phyloP scores from a whole-genome alignment of 2,797 vertebrate genomes.

The Poecilia velifera region DNA sequence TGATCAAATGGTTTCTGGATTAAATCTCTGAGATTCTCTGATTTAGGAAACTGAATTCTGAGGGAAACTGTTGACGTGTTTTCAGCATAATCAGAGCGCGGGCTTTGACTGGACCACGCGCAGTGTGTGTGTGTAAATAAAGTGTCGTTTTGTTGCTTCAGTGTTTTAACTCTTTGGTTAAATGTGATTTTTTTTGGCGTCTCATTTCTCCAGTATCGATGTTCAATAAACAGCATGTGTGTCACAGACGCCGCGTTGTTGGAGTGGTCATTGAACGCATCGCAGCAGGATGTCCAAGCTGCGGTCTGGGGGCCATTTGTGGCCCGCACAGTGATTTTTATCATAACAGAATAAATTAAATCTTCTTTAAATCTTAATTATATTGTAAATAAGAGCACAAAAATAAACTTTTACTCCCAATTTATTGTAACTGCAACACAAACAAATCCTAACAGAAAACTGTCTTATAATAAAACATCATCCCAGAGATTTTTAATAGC shows the following conservation, averaged over 20 bases:
- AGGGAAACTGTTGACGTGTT: background rate
- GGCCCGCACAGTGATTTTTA: background rate
- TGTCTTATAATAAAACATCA: too few species aligned
- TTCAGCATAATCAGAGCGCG: background rate
- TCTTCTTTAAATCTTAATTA: background rate
- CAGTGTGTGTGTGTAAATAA: background rate
- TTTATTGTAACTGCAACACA: too few species aligned
- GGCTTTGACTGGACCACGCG: background rate
- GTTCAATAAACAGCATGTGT: slow-evolving; percentile 71
- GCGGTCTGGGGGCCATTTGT: background rate
- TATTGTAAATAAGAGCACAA: too few species aligned
- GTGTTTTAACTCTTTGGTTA: background rate
- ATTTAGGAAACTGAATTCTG: background rate
- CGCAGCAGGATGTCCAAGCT: background rate
- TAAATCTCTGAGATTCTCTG: background rate
- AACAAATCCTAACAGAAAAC: too few species aligned
- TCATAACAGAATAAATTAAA: too few species aligned
- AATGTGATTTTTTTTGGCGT: background rate
- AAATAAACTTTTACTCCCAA: too few species aligned
- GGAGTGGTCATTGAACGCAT: background rate
- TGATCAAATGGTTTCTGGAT: too few species aligned
- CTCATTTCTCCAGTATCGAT: slow-evolving; percentile 33
- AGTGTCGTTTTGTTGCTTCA: background rate
- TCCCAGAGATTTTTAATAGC: too few species aligned
- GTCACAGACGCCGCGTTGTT: slow-evolving; percentile 11